Conservation (phyloP, 2,113 vertebrate species). For the Labeo catla region DNA sequence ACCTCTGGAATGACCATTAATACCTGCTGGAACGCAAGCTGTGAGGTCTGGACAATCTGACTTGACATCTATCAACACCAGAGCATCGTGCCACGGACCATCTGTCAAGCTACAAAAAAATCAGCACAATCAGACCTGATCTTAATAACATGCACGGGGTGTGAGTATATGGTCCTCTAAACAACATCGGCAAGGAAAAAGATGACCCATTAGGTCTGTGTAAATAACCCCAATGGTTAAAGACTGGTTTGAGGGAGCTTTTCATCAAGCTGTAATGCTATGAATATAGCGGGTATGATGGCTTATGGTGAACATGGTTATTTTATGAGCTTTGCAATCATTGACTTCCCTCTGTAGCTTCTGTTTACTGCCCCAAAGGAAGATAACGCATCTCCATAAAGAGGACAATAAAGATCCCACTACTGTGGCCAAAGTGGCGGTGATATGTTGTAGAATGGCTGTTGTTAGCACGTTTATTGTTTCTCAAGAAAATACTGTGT, state of each 20-base stretch:
- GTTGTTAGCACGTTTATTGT: constrained; percentile 33
- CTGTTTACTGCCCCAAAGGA: constrained; percentile 44
- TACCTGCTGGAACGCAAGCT: constrained; percentile 35
- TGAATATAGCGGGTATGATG: constrained; percentile 29
- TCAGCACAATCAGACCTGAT: constrained; percentile 31
- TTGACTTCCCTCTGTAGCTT: constrained; percentile 17
- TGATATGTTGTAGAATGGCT: constrained; percentile 18
- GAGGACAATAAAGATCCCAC: constrained; percentile 41
- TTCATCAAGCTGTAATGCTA: constrained; percentile 32
- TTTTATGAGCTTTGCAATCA: constrained; percentile 41
- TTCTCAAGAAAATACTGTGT: neutral
- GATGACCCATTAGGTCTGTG: constrained; percentile 18
- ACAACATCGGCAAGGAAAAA: constrained; percentile 9
- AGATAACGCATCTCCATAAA: constrained; percentile 39
- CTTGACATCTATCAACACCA: constrained; percentile 47
- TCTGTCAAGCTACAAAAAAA: constrained; percentile 41
- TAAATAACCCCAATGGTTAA: constrained; percentile 32
- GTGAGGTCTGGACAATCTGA: constrained; percentile 32
- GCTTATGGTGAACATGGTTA: constrained; percentile 28
- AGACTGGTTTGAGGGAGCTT: constrained; percentile 15
- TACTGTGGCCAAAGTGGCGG: constrained; percentile 4
- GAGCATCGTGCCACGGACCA: constrained; percentile 13
- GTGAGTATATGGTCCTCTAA: neutral
- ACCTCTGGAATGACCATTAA: constrained; percentile 25
- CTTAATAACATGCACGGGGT: constrained; percentile 5